Conservation (phyloP, 2,113 vertebrate species). For the Rhinolophus sinicus region DNA sequence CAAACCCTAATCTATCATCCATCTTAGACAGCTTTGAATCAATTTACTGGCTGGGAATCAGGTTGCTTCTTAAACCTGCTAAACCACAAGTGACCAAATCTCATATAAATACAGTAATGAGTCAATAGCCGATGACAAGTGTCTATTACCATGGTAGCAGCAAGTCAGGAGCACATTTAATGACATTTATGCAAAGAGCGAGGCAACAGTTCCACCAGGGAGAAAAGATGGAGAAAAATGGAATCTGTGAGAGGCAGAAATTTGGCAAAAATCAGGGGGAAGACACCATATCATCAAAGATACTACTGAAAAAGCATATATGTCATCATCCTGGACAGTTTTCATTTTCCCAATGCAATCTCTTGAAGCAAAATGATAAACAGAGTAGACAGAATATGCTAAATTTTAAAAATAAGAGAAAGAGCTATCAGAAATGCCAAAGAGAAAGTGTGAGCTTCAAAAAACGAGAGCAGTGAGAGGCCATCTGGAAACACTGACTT, state of each 20-base stretch:
- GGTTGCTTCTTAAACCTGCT: neutral
- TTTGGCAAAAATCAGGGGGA: neutral
- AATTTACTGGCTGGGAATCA: neutral
- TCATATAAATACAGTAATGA: conserved; percentile 48
- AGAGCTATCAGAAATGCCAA: neutral
- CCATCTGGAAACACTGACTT: conserved; percentile 40
- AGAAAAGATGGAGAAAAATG: neutral
- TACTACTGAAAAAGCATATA: neutral
- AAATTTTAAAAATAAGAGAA: neutral
- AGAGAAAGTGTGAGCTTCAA: neutral
- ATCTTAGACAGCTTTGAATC: conserved; percentile 5
- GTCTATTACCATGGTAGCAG: conserved; percentile 33
- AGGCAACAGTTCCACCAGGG: neutral
- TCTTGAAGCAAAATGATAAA: conserved; percentile 15
- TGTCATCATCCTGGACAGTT: neutral
- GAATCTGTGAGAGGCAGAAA: neutral
- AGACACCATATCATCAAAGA: neutral
- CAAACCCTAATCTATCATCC: conserved; percentile 1
- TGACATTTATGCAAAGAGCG: conserved; percentile 20
- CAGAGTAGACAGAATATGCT: neutral
- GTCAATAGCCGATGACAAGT: conserved; percentile 41
- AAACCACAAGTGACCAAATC: conserved; percentile 44
- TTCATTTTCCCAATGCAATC: conserved; percentile 13
- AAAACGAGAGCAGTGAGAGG: neutral
- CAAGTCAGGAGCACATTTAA: conserved; percentile 9